Evolutionary conservation across 2,888 invertebrate species (phyloP).

Genomic region (Standfussiana lucernea): DNA sequence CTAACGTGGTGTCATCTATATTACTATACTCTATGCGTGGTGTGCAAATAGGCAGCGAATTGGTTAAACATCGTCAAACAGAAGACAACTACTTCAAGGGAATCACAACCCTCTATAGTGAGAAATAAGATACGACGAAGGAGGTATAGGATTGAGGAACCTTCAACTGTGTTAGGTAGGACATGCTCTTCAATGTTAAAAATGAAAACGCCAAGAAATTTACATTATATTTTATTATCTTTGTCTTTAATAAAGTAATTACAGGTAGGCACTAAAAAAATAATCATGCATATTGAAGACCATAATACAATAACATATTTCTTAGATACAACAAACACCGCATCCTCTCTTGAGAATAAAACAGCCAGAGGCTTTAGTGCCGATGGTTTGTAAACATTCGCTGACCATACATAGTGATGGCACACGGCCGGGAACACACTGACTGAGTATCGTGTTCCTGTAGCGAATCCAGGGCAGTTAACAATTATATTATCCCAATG

Average conservation of each 20-base stretch:
- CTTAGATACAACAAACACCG: conserved; percentile 87
- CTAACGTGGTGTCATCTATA: too few species aligned
- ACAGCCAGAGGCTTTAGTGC: conserved; percentile 68
- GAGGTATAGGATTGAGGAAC: background rate
- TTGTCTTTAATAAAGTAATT: conserved; percentile 91
- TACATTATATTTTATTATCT: conserved; percentile 90
- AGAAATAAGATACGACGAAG: background rate
- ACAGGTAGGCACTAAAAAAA: conserved; percentile 91
- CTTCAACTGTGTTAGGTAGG: background rate
- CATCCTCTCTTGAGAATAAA: conserved; percentile 72
- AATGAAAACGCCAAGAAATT: conserved; percentile 78
- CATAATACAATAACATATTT: conserved; percentile 89
- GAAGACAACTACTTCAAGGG: background rate
- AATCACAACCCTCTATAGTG: background rate
- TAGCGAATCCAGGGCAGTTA: conserved; percentile 58
- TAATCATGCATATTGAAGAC: conserved; percentile 90
- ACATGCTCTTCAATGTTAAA: background rate
- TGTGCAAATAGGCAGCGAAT: too few species aligned
- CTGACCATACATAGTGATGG: conserved; percentile 62
- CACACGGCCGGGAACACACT: conserved; percentile 66
- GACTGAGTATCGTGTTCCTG: conserved; percentile 70
- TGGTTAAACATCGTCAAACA: background rate
- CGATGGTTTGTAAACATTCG: conserved; percentile 48
- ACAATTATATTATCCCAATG: conserved; percentile 63
- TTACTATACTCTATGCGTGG: too few species aligned